Evolutionary conservation across 2,113 vertebrate species (phyloP).

Genomic region (Erpornis zantholeuca): DNA sequence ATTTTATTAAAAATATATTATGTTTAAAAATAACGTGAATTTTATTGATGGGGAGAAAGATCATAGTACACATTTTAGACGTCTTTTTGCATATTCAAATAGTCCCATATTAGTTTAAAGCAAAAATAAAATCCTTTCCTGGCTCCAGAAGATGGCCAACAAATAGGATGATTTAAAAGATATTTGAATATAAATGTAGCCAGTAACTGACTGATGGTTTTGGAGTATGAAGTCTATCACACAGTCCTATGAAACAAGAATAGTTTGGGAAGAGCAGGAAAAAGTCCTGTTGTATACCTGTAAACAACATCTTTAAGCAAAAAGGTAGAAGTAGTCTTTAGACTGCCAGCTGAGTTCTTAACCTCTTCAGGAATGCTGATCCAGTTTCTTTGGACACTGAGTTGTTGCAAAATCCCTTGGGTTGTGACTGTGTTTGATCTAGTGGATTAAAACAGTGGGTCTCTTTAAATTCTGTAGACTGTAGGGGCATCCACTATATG

Average conservation of each 20-base stretch:
- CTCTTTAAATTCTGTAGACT: background rate
- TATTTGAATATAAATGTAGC: background rate
- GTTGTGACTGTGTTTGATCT: background rate
- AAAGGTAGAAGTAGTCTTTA: background rate
- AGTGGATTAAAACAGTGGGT: background rate
- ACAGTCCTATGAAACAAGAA: background rate
- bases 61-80: background rate
- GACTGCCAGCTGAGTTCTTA: background rate
- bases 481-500: background rate
- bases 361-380: background rate
- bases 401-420: background rate
- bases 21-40: background rate
- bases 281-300: background rate
- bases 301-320: background rate
- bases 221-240: background rate
- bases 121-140: background rate
- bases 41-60: background rate
- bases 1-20: background rate
- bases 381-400: background rate
- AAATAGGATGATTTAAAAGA: background rate
- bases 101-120: background rate
- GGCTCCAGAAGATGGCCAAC: background rate
- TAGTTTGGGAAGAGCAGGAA: background rate
- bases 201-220: background rate
- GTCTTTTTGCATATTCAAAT: background rate